Evolutionary conservation across 64 coral and sea anemone species (phyloP), one percentile per base, ranked within the genome.

Genomic region (Porites australiensis): DNA sequence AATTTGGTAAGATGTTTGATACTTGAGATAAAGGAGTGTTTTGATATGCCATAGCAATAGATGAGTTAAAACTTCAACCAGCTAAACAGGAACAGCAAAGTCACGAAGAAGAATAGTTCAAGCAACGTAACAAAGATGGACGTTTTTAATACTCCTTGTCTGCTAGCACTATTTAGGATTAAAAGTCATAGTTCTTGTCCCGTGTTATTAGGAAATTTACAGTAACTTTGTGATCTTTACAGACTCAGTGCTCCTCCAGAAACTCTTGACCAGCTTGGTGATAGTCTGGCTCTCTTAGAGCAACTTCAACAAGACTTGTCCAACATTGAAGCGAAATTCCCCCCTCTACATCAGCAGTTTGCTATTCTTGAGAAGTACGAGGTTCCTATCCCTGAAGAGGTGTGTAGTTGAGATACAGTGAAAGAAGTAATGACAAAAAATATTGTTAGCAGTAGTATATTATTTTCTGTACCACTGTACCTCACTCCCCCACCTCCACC

Each of bases 351-450:
- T 72, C 90, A 99, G 59, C 98, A 99, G 66, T 99, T 99, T 82
- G 83, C 94, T 23, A 99, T 99, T 86, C 89, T 99, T 72, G 98
- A 99, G 77, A 99, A 99, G 88, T 99, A 99, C 53, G 98, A 99
- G 91, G 98, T 99, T 44, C 77, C 94, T 73, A 96, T 99, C 19
- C 94, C 98, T 21, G 94, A 96, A 79, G 98, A 96, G 98, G 98
- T 99, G 89, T 60, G 11, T 44, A 37, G 4, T 0, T 44, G 51
- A 58, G 20, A 57, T 23, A 7, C 53, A 2, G 3, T 10, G 3
- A 19, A 21, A n/a, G 12, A 66, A 19, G 48, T 14, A 46, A 7
- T 75, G 43, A 75, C 45, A 5, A 14, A 37, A 37, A 37, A n/a
- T n/a, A n/a, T n/a, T n/a, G n/a, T n/a, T n/a, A n/a, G n/a, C n/a